Conservation (phyloP, 2,797 vertebrate genomes). For the Hypotaenidia philippensis region DNA sequence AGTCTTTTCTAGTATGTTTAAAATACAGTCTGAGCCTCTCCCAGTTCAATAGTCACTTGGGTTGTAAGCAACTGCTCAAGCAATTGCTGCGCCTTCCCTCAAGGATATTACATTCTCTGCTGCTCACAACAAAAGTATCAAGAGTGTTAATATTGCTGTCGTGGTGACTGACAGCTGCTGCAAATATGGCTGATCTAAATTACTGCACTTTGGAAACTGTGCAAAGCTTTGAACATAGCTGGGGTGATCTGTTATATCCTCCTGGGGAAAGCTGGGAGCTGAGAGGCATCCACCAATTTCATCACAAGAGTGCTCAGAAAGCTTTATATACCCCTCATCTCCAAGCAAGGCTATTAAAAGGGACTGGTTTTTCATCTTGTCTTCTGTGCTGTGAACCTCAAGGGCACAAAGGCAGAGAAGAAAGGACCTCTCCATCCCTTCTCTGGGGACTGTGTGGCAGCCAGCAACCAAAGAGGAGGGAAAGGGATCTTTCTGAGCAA, state of each 20-base stretch:
- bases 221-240: not conserved
- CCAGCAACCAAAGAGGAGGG: fast-evolving
- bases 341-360: not conserved
- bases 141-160: slow-evolving; percentile 49
- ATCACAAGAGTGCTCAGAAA: not conserved
- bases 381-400: not conserved
- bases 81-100: slow-evolving; percentile 3
- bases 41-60: slow-evolving; percentile 2
- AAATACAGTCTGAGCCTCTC: slow-evolving; percentile 43
- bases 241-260: not conserved
- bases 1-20: not conserved
- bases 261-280: not conserved
- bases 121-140: slow-evolving; percentile 41
- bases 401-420: not conserved
- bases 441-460: fast-evolving
- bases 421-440: not conserved
- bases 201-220: not conserved
- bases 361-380: not conserved
- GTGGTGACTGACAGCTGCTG: slow-evolving; percentile 69
- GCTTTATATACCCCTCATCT: not conserved
- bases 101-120: slow-evolving; percentile 12
- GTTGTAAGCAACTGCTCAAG: slow-evolving; percentile 3
- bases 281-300: not conserved
- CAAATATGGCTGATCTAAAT: slow-evolving; percentile 8
- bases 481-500: not conserved